Base-by-base conservation (phyloP, 2,113 vertebrate genomes). In the Apistogramma diplotaenia region DNA sequence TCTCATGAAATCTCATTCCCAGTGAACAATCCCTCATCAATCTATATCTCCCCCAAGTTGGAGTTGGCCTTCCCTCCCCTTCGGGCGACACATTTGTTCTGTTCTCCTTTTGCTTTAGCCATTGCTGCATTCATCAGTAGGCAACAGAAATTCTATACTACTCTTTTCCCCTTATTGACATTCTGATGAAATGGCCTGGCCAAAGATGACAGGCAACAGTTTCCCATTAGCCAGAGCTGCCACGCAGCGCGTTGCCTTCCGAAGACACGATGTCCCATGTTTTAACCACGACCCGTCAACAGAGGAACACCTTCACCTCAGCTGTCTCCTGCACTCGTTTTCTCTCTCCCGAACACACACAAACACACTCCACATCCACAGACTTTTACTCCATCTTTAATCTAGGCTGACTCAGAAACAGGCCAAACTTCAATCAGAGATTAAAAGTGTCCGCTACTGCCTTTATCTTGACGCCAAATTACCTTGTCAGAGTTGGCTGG, bases 181-280 rank as follows among this genome's bases (percentile, higher is more conserved):
- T 85, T 89, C 82, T 83, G 87, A 88, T 89, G 84, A 92, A 90
- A 90, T 80, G 82, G 51, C 79, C 85, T 10, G 78, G 82, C 82
- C 59, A n/a, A 49, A 83, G 90, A 91, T 85, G 91, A 92, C 89
- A 89, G 81, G 89, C 90, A 84, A 82, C 83, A 86, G 87, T 90
- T 89, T 90, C 89, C 86, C 85, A 89, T 91, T 93, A 93, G 78
- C 77, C 16, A 27, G 29, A 46, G 79, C 87, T 82, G 89, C 81
- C 79, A 62, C 74, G 88, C 75, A 62, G 33, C 3, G 18, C 4
- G 13, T 67, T 15, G 82, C 86, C 76, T 84, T 43, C 81, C 8
- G 0, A 75, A 82, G 89, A 87, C 76, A 74, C 74, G 53, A 80
- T 83, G 70, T 73, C 83, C 54, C 75, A 25, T 74, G 83, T 91